Evolutionary conservation across 2,797 vertebrate genomes (phyloP).

Genomic region (Rhincodon typus): DNA sequence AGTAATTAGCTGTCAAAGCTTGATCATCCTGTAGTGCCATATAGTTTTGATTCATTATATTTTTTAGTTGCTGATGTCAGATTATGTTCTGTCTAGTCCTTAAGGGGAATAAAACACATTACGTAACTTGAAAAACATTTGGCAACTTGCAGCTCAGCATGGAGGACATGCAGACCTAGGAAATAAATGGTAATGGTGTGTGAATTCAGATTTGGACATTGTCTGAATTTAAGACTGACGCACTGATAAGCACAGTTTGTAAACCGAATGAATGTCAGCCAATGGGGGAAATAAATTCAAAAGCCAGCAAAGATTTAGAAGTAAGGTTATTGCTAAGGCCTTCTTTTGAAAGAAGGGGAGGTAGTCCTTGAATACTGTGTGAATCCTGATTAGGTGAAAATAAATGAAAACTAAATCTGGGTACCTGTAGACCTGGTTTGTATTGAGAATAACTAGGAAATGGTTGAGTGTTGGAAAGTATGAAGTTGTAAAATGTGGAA

Average conservation of each 20-base stretch:
- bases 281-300: not conserved
- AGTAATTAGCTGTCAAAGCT: not conserved
- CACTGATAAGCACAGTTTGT: slow-evolving; percentile 7
- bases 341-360: not conserved
- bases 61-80: not conserved
- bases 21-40: not conserved
- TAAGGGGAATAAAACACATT: not conserved
- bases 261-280: not conserved
- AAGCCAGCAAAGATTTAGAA: not conserved
- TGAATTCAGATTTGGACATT: slow-evolving; percentile 13
- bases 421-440: not conserved
- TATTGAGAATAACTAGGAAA: not conserved
- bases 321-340: not conserved
- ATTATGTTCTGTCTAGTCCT: not conserved
- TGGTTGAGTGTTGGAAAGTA: not conserved
- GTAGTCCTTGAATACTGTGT: not conserved
- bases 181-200: slow-evolving; percentile 24
- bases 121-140: slow-evolving; percentile 12
- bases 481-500: not conserved
- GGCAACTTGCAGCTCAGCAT: not conserved
- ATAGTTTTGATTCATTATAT: not conserved
- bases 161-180: not conserved
- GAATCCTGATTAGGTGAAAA: not conserved
- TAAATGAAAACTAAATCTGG: not conserved
- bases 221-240: slow-evolving; percentile 6